phyloP scores from a whole-genome alignment of 2,113 vertebrate species.

The Albula glossodonta region DNA sequence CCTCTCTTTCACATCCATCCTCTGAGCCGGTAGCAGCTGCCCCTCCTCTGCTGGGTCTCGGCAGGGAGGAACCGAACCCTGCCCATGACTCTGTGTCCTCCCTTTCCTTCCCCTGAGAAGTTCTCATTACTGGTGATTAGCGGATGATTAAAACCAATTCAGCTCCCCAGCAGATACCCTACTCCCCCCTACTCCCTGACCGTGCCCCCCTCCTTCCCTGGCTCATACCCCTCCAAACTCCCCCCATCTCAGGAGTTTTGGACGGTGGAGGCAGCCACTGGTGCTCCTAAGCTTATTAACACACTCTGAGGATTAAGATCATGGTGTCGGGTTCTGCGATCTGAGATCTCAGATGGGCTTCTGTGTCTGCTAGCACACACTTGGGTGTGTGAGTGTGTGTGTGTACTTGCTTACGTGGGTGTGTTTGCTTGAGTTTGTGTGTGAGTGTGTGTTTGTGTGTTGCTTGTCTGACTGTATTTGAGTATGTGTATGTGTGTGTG shows the following conservation, averaged over 20 bases:
- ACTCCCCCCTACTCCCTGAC: neutral
- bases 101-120: conserved; percentile 87
- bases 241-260: conserved; percentile 72
- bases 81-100: conserved; percentile 84
- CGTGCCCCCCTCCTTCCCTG: neutral
- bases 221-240: neutral
- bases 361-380: too few relatives aligned
- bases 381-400: too few relatives aligned
- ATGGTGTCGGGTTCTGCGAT: conserved; percentile 80
- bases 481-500: neutral
- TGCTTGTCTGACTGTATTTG: too few relatives aligned
- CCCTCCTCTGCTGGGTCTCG: conserved; percentile 80
- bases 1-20: conserved; percentile 78
- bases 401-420: too few relatives aligned
- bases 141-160: conserved; percentile 90
- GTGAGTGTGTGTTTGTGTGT: too few relatives aligned
- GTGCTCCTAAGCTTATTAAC: conserved; percentile 87
- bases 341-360: conserved; percentile 74
- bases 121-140: conserved; percentile 91
- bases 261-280: conserved; percentile 82
- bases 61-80: conserved; percentile 83
- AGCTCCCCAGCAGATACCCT: conserved; percentile 87
- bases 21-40: conserved; percentile 80
- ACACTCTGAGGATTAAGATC: conserved; percentile 85
- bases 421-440: too few relatives aligned